phyloP scores from a whole-genome alignment of 2,888 invertebrate species.

The Sipha maydis region DNA sequence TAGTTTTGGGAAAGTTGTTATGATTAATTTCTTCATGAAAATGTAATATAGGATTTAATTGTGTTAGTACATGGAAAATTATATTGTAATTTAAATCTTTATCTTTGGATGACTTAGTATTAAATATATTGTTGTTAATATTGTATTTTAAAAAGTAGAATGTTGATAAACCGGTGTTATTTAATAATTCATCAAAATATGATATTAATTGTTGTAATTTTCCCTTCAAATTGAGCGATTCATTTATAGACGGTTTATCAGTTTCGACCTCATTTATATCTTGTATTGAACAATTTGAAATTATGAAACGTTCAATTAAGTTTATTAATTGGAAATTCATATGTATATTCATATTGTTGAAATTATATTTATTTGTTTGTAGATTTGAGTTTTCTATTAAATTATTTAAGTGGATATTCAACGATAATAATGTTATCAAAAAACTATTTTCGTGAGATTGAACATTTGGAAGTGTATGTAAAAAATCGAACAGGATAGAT shows the following conservation, averaged over 20 bases:
- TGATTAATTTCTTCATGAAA: background rate
- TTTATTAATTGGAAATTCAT: background rate
- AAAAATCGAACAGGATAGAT: background rate
- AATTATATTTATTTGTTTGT: background rate
- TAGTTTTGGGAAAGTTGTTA: background rate
- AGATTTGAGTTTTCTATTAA: background rate
- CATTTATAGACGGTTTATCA: background rate
- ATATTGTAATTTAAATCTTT: background rate
- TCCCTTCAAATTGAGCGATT: too few relatives aligned
- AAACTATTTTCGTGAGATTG: background rate
- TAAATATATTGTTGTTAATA: background rate
- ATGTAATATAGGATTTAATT: background rate
- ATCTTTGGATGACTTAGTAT: too few relatives aligned
- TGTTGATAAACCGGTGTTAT: background rate
- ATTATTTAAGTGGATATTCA: background rate
- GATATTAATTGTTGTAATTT: background rate
- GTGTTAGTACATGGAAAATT: background rate
- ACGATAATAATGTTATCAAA: background rate
- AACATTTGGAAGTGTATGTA: background rate
- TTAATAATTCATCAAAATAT: background rate
- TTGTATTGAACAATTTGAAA: background rate
- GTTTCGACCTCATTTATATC: background rate
- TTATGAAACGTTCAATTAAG: background rate
- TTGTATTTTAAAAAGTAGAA: background rate
- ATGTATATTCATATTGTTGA: background rate